A percentile compares a stretch with the other conserved stretches of the same genome.
Conservation (phyloP, 53 echinoderm and acorn worm genomes). For the Henricia sp. region DNA sequence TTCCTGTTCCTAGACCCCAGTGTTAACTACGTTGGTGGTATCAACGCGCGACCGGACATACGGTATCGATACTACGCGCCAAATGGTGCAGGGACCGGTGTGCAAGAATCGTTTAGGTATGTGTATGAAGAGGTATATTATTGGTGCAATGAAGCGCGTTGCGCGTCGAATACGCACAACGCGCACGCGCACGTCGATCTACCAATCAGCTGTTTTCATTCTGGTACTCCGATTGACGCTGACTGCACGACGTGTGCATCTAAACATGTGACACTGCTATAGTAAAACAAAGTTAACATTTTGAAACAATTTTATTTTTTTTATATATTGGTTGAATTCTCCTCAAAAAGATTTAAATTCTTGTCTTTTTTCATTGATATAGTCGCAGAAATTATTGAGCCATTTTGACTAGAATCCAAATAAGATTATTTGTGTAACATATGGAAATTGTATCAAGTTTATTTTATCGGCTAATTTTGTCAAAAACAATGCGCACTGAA, state of each 20-base stretch:
- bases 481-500: too few relatives aligned
- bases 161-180: too few relatives aligned
- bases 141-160: too few relatives aligned
- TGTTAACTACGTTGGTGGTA: constrained; percentile 37
- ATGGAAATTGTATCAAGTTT: too few relatives aligned
- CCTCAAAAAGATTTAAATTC: too few relatives aligned
- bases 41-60: constrained; percentile 41
- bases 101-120: constrained; percentile 9
- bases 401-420: too few relatives aligned
- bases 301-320: not conserved
- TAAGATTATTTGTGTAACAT: too few relatives aligned
- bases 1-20: constrained; percentile 35
- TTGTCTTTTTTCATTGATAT: too few relatives aligned
- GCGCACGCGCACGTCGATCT: not conserved
- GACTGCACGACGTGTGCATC: not conserved
- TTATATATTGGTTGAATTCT: too few relatives aligned
- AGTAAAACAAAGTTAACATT: not conserved
- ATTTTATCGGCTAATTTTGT: too few relatives aligned
- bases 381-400: too few relatives aligned
- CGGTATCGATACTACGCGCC: constrained; percentile 39
- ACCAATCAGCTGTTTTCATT: not conserved
- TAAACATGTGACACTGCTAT: not conserved
- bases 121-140: not conserved
- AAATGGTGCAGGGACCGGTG: not conserved
- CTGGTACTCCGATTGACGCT: not conserved